Base-by-base conservation (phyloP, 2,888 invertebrate species). In the Sphaerophoria taeniata region DNA sequence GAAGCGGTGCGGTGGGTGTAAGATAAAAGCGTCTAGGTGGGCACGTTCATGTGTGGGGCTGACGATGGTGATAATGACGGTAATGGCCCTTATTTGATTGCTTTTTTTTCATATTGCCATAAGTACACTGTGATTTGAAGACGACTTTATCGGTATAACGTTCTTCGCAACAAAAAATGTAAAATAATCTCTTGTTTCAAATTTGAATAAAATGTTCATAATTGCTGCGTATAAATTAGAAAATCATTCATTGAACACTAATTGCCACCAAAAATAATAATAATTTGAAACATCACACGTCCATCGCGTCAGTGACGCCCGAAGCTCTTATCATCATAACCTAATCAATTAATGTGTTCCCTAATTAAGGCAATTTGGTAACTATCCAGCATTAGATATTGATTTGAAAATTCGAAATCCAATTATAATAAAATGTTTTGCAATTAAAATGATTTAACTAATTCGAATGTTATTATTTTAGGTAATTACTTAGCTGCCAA, bases 311-410 rank as follows among this genome's bases (percentile, higher is more conserved):
- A 24, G 2, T 24, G n/a, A 3, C n/a, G 33, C 33, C 33, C 14
- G 6, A 6, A n/a, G 55, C 55, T 34, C 11, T 34, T 58, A 39
- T 24, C 16, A 2, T 39, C 2, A 43, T 39, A 43, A 12, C 39
- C 6, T 60, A 43, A 60, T 60, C 24, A 60, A 43, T 43, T 43
- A 24, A 12, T 43, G 7, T 43, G 7, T 43, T 60, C 60, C 12
- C 24, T 60, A 60, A 43, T 56, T 36, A n/a, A 56, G 58, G 11
- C 12, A 43, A 60, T 60, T 60, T 24, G 60, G 45, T 33, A 63
- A 63, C 33, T 33, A 33, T 3, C 47, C 24, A 11, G 63, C 4
- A 9, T 49, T 63, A 14, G 14, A 34, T 16, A 34, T 34, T 47
- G 1, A 49, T 49, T 65, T 49, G 16, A 16, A 49, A 47, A 47